Evolutionary conservation across 2,113 vertebrate species (phyloP).

Genomic region (Cynocephalus volans): DNA sequence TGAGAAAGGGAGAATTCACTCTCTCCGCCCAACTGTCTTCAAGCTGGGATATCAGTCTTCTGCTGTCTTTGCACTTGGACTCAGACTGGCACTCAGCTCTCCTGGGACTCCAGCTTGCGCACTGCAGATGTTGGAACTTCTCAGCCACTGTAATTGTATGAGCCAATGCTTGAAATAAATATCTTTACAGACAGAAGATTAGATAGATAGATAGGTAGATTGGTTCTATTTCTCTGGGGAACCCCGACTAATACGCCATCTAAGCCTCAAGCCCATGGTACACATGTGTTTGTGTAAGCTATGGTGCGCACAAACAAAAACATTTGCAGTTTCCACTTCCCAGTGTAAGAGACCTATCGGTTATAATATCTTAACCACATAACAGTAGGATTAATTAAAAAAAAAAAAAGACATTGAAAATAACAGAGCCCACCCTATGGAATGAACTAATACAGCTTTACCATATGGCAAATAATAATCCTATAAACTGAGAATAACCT

Average conservation of each 20-base stretch:
- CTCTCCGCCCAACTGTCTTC: not conserved
- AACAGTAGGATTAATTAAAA: not conserved
- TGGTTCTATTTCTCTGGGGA: not conserved
- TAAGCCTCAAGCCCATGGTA: not conserved
- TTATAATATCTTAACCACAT: not conserved
- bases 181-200: not conserved
- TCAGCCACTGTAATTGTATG: not conserved
- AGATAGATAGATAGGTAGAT: not conserved
- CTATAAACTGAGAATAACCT: not conserved
- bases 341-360: not conserved
- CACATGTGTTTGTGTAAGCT: not conserved
- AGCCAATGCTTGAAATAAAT: not conserved
- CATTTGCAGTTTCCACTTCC: not conserved
- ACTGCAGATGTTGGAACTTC: not conserved
- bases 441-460: not conserved
- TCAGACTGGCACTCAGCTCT: not conserved
- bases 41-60: rapidly evolving
- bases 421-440: not conserved
- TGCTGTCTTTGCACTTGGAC: not conserved
- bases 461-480: not conserved
- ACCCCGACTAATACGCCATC: not conserved
- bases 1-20: too few species aligned
- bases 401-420: not conserved
- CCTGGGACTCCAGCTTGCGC: not conserved
- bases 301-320: not conserved